Conservation (phyloP, 2,888 invertebrate species). For the Ophion costatus region DNA sequence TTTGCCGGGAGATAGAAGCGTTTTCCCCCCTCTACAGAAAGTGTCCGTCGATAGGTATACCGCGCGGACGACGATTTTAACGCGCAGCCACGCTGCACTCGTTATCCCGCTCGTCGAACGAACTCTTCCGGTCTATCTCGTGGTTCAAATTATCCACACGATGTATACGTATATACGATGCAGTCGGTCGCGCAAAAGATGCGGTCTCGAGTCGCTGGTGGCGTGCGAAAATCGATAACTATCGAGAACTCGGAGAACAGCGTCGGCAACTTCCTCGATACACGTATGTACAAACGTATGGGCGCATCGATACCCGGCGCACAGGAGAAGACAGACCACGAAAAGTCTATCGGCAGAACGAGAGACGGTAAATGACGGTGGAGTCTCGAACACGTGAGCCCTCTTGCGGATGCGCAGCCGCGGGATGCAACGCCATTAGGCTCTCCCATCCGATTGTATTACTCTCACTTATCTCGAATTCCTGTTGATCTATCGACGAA, state of each 20-base stretch:
- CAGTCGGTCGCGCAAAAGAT: background rate
- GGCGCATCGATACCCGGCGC: too few relatives aligned
- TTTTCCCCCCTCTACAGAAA: background rate
- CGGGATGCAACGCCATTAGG: background rate
- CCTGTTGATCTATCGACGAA: background rate
- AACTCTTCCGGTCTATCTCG: conserved; percentile 17
- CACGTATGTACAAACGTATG: background rate
- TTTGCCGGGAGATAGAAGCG: background rate
- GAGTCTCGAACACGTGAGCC: background rate
- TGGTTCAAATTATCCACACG: conserved; percentile 11
- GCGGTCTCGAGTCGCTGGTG: conserved; percentile 15
- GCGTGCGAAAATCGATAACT: conserved; percentile 64
- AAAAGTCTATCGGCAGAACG: too few relatives aligned
- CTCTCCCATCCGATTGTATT: background rate
- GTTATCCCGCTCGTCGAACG: conserved; percentile 55
- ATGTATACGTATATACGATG: background rate
- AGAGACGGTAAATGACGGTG: too few relatives aligned
- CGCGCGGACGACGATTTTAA: background rate
- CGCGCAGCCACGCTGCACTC: conserved; percentile 12
- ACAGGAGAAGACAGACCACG: too few relatives aligned
- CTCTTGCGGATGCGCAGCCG: background rate
- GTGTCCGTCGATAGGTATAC: conserved; percentile 7
- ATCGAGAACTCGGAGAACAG: conserved; percentile 57
- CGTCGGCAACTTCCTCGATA: conserved; percentile 55
- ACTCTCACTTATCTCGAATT: background rate